Conservation (phyloP, 2,797 vertebrate species). For the Pipistrellus nathusii region DNA sequence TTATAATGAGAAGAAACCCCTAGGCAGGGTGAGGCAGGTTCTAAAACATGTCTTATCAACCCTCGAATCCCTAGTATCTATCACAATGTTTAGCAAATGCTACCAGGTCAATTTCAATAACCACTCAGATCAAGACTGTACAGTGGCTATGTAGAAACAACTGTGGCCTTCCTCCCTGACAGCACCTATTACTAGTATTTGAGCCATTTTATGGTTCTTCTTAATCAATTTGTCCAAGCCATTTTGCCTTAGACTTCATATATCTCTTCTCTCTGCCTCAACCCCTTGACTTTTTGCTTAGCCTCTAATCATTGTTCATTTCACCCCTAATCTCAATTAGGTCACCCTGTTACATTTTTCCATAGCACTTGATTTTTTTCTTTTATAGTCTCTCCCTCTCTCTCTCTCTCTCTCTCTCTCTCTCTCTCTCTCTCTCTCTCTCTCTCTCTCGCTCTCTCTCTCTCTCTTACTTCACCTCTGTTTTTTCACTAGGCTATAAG, state of each 20-base stretch:
- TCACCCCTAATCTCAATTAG: not conserved
- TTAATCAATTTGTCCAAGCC: not conserved
- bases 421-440: not conserved
- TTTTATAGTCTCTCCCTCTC: not conserved
- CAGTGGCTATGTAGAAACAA: not conserved
- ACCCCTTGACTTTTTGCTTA: not conserved
- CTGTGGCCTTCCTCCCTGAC: not conserved
- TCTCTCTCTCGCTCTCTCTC: not conserved
- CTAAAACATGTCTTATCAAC: not conserved
- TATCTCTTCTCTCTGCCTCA: not conserved
- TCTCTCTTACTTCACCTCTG: not conserved
- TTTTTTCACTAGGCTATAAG: not conserved
- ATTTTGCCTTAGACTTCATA: not conserved
- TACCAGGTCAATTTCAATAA: not conserved
- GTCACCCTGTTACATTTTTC: not conserved
- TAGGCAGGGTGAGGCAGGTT: not conserved
- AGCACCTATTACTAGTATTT: too few relatives aligned
- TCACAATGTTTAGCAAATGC: not conserved
- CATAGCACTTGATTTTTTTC: not conserved
- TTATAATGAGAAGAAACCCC: not conserved
- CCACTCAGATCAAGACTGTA: not conserved
- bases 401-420: not conserved
- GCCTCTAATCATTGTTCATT: not conserved
- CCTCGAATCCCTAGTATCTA: not conserved
- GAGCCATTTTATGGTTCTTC: not conserved